Evolutionary conservation across 2,888 invertebrate genomes (phyloP), one percentile per base, ranked within the genome.

Genomic region (Drosophila demipolita): DNA sequence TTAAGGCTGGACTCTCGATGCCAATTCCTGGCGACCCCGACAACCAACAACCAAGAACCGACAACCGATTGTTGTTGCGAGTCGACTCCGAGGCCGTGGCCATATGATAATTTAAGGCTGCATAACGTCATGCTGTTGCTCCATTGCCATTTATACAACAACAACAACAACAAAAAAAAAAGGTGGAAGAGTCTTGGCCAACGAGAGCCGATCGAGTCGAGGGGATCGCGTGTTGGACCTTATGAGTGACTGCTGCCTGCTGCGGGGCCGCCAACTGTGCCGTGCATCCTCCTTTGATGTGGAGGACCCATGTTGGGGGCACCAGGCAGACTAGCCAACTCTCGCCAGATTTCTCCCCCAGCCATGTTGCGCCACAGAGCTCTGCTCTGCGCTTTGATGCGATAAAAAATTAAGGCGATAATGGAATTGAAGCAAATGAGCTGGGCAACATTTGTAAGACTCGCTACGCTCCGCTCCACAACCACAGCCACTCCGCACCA

Each of bases 381-480:
- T 73, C 35, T 23, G 60, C 82, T 55, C 60, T 65, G 87, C 80
- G 80, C 90, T 91, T 90, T 92, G 92, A 91, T 92, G 87, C 89
- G 91, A 90, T 91, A 90, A 92, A 92, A 92, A 91, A 92, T 93
- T 91, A 86, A 90, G 89, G 92, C 91, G 93, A 91, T 92, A 92
- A 92, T 92, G 93, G 92, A 91, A 87, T 89, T 92, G 91, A 91
- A 82, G 91, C 91, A 92, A 92, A 91, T 92, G 92, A 91, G 90
- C 88, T 86, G 77, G 74, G 74, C 77, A 91, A 88, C 91, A 91
- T 90, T 90, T 91, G 90, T 91, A 83, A 80, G 75, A 66, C 49
- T 54, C 60, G 71, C 66, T 68, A 23, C 55, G 12, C 54, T 38
- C 12, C 26, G 49, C 26, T n/a, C 40, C 40, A 40, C 40, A 29